phyloP scores from a whole-genome alignment of 37 sponge, comb jelly and placozoan species.

The Cliona cf. orientalis region DNA sequence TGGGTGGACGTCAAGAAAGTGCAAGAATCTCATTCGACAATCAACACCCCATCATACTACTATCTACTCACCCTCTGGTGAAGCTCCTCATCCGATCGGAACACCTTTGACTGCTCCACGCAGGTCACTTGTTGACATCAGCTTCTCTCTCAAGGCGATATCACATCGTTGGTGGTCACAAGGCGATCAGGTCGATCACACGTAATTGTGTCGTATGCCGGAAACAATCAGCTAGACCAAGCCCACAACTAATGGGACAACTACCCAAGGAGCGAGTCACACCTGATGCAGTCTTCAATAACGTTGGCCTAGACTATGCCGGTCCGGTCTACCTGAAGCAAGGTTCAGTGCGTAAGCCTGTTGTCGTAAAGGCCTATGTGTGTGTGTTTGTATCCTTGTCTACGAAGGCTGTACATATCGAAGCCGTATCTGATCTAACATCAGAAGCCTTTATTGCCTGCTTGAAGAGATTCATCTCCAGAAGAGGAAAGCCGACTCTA shows the following conservation, averaged over 20 bases:
- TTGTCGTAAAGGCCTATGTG: conserved; percentile 23
- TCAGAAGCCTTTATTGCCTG: conserved; percentile 50
- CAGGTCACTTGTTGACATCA: conserved; percentile 20
- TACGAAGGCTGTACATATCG: conserved; percentile 57
- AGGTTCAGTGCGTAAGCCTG: conserved; percentile 11
- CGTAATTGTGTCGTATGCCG: conserved; percentile 50
- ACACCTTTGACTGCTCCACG: conserved; percentile 34
- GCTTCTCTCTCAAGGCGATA: conserved; percentile 19
- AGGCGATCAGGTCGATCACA: conserved; percentile 27
- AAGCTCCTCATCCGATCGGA: conserved; percentile 34
- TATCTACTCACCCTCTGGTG: conserved; percentile 22
- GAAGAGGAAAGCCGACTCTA: conserved; percentile 42
- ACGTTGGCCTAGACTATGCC: conserved; percentile 65
- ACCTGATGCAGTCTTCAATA: conserved; percentile 38
- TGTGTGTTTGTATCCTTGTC: conserved; percentile 50
- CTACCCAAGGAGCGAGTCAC: conserved; percentile 45
- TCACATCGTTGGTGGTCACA: conserved; percentile 29
- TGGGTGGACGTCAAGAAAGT: conserved; percentile 43
- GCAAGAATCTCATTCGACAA: conserved; percentile 12
- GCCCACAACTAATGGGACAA: conserved; percentile 42
- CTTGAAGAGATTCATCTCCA: conserved; percentile 36
- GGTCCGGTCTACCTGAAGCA: conserved; percentile 45
- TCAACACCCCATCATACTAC: conserved; percentile 40
- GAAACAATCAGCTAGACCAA: conserved; percentile 26
- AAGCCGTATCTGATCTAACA: conserved; percentile 43